Conservation (phyloP, 2,113 vertebrate species). For the Regulus satrapa region DNA sequence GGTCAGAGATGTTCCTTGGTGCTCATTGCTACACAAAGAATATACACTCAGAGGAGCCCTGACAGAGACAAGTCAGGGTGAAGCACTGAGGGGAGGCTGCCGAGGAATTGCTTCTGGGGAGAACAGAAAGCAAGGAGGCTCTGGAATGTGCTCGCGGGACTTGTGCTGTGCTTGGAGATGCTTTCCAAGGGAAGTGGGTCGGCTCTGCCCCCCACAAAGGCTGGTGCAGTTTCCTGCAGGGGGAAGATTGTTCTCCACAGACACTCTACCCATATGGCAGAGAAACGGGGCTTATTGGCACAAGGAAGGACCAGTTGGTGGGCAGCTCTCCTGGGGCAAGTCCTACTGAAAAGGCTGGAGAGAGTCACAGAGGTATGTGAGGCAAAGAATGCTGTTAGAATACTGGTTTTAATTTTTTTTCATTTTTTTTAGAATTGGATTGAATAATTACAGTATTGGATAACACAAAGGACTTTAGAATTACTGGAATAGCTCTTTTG, state of each 20-base stretch:
- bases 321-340: background rate
- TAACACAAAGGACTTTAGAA: background rate
- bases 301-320: background rate
- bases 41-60: background rate
- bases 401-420: background rate
- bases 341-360: background rate
- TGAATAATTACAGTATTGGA: background rate
- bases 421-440: background rate
- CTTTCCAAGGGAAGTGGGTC: background rate
- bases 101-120: background rate
- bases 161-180: background rate
- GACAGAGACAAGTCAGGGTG: background rate
- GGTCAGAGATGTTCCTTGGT: background rate
- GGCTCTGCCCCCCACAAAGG: background rate
- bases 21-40: background rate
- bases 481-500: background rate
- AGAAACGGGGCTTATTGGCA: background rate
- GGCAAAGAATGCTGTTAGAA: background rate
- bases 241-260: background rate
- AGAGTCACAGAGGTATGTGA: background rate
- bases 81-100: background rate
- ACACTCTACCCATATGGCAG: background rate
- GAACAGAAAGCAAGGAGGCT: background rate
- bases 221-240: background rate
- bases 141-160: background rate